phyloP scores from a whole-genome alignment of 1,140 invertebrate species.

The Penaeus indicus region DNA sequence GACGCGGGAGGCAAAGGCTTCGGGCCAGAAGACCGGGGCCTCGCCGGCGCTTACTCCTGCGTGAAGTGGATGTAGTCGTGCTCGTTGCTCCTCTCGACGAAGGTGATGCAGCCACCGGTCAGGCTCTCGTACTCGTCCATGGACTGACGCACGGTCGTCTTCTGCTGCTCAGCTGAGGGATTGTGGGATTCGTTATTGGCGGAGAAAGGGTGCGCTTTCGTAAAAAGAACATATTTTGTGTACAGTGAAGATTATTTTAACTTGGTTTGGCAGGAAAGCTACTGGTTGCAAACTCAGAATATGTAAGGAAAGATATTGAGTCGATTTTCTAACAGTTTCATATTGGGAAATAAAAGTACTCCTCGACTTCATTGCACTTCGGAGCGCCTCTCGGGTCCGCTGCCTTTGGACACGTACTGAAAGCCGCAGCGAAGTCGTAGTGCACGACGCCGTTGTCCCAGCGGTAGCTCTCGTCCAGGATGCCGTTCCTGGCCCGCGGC shows the following conservation, averaged over 20 bases:
- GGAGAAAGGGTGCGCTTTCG: neutral
- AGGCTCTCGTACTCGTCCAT: conserved; percentile 54
- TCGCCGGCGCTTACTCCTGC: conserved; percentile 37
- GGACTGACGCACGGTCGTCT: conserved; percentile 8
- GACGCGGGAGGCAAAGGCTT: neutral
- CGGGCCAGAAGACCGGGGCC: neutral
- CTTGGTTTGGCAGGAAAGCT: neutral
- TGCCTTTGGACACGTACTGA: conserved; percentile 66
- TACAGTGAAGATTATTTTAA: neutral
- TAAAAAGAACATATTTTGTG: neutral
- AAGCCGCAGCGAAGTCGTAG: conserved; percentile 65
- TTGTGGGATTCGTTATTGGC: neutral
- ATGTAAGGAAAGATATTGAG: neutral
- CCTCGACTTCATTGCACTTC: neutral
- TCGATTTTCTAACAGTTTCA: no score
- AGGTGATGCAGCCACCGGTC: conserved; percentile 56
- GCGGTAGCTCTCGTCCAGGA: conserved; percentile 53
- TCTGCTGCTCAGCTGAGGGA: conserved; percentile 19
- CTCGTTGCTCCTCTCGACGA: conserved; percentile 52
- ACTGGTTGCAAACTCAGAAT: neutral
- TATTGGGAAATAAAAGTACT: neutral
- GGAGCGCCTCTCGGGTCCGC: neutral
- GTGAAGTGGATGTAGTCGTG: conserved; percentile 47
- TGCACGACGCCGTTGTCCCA: conserved; percentile 68
- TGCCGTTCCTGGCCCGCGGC: conserved; percentile 51